These are phyloP conservation scores for Rhabditoides inermis DNA, from an alignment of 2,888 invertebrate genomes.

Conservation along the genomic window DNA sequence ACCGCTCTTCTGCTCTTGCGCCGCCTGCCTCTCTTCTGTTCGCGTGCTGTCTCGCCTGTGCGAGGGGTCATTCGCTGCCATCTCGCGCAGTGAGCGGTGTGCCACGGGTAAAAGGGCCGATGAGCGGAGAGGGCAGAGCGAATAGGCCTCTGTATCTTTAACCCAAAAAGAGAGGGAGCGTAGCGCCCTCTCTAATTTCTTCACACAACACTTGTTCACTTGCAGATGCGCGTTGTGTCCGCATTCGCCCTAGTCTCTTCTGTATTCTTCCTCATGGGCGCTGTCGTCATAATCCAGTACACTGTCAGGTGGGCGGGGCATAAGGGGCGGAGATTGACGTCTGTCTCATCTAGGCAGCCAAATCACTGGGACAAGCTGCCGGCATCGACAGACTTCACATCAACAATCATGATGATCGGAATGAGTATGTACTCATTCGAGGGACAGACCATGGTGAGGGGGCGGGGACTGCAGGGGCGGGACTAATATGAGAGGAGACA, in stretches of 20 bases:
- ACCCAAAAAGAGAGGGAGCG: too few relatives aligned
- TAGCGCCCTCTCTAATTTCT: neutral
- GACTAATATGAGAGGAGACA: neutral
- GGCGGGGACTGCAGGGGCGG: too few relatives aligned
- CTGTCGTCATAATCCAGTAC: slow-evolving; percentile 48
- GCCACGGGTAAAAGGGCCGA: too few relatives aligned
- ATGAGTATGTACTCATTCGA: slow-evolving; percentile 53
- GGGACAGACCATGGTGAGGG: slow-evolving; percentile 51
- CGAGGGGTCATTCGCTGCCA: too few relatives aligned
- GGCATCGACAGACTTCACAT: slow-evolving; percentile 44
- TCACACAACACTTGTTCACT: neutral
- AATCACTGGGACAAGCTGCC: slow-evolving; percentile 47
- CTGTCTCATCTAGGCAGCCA: slow-evolving; percentile 12
- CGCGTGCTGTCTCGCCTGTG: too few relatives aligned
- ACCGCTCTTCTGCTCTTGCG: too few relatives aligned
- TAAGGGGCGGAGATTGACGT: neutral
- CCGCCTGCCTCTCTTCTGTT: too few relatives aligned
- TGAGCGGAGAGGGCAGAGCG: too few relatives aligned
- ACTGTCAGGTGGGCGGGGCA: slow-evolving; percentile 28
- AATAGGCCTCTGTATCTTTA: too few relatives aligned
- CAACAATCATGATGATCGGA: slow-evolving; percentile 49
- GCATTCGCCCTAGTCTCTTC: slow-evolving; percentile 50
- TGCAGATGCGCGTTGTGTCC: slow-evolving; percentile 34
- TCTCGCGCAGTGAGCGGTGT: too few relatives aligned
- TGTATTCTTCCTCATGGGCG: slow-evolving; percentile 50